Base-by-base conservation (phyloP, 2,888 invertebrate genomes). In the Andrena hattorfiana region DNA sequence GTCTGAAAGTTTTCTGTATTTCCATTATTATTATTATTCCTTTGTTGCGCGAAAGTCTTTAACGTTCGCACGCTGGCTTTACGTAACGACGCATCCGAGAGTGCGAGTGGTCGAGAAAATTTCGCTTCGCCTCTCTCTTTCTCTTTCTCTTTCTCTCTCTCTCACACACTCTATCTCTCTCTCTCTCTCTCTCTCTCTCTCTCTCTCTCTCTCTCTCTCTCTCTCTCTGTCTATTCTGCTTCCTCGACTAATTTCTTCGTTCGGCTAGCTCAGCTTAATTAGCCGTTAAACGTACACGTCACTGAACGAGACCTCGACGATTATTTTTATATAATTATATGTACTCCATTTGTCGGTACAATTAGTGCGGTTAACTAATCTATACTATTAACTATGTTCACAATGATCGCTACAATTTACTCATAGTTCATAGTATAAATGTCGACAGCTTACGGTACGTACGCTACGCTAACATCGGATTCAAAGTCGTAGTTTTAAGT, bases 371-470 rank as follows among this genome's bases (percentile, higher is more conserved):
- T 78, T 84, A 78, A 75, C 84, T 85, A 83, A 83, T 80, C 84
- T 84, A 81, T 84, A 81, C 84, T 86, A 81, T 84, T 77, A 81
- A 86, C 86, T 86, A 75, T 81, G 81, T 80, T 77, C 83, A 87
- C 85, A 85, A 83, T 82, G 81, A 83, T 83, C 77, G 83, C 83
- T 83, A 83, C 82, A 74, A 74, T 83, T 83, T 77, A 67, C 68
- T 83, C 83, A 83, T 83, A 83, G 83, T 83, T 83, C 83, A 83
- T 83, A 83, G 83, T 83, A 83, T 83, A 83, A 83, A 83, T 83
- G 83, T 83, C 83, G 83, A 83, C 83, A 82, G 83, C 83, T 83
- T 83, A 83, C 77, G 72, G 74, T 83, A 83, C 77, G 73, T 77
- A 77, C 68, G 67, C 83, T 83, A 83, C 74, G 82, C 82, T 83